phyloP scores from a whole-genome alignment of 2,797 vertebrate genomes.

The Odontamblyopus lacepedii region DNA sequence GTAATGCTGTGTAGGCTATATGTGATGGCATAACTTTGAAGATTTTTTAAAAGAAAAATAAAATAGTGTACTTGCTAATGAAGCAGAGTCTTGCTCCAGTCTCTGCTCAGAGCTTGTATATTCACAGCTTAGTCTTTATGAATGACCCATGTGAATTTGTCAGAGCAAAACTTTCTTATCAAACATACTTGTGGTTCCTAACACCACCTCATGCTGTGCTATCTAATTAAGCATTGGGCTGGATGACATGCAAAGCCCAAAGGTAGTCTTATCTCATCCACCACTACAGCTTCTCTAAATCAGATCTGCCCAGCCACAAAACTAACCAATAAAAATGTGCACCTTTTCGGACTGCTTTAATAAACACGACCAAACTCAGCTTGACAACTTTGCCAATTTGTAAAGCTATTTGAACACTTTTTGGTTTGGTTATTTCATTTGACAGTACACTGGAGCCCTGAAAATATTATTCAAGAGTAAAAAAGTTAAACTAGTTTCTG shows the following conservation, averaged over 20 bases:
- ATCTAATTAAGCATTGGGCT: conserved; percentile 29
- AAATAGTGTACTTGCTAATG: not conserved
- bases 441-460: not conserved
- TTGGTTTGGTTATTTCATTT: not conserved
- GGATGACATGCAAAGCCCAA: conserved; percentile 31
- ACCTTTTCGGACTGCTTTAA: not conserved
- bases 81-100: not conserved
- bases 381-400: not conserved
- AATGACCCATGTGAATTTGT: conserved; percentile 9
- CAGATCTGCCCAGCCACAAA: not conserved
- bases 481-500: not conserved
- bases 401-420: not conserved
- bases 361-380: not conserved
- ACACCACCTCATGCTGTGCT: conserved; percentile 18
- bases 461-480: not conserved
- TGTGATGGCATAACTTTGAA: not conserved
- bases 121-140: not conserved
- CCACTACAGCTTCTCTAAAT: not conserved
- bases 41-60: not conserved
- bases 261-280: conserved; percentile 9
- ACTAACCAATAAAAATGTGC: conserved; percentile 11
- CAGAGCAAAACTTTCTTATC: conserved; percentile 8
- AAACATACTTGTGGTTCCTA: conserved; percentile 7
- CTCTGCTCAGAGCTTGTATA: not conserved
- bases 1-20: not conserved